Evolutionary conservation across 2,797 vertebrate genomes (phyloP).

Genomic region (Manis pentadactyla): DNA sequence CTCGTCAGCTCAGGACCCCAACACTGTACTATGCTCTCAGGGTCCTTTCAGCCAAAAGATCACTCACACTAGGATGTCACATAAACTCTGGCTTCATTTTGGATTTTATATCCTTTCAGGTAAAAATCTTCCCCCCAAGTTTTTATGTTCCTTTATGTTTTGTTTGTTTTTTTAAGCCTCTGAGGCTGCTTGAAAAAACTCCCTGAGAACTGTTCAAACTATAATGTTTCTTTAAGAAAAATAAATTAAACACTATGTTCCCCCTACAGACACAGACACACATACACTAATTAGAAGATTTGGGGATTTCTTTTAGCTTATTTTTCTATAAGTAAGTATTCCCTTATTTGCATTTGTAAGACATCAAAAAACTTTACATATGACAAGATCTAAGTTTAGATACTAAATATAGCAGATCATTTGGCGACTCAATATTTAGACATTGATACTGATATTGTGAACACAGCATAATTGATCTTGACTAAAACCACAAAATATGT

Average conservation of each 20-base stretch:
- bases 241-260: background rate
- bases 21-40: background rate
- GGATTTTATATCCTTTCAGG: background rate
- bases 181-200: background rate
- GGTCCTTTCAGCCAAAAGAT: background rate
- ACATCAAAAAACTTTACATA: conserved; percentile 63
- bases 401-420: conserved; percentile 26
- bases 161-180: background rate
- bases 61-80: background rate
- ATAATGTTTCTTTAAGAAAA: conserved; percentile 8
- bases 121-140: background rate
- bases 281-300: background rate
- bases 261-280: background rate
- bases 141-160: background rate
- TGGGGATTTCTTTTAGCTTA: background rate
- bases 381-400: conserved; percentile 42
- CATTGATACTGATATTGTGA: conserved; percentile 68
- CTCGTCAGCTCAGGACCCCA: background rate
- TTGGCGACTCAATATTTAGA: conserved; percentile 46
- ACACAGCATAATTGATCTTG: conserved; percentile 64
- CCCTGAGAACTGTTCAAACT: background rate
- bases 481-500: conserved; percentile 72
- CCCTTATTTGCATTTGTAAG: conserved; percentile 55
- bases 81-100: background rate
- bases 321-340: conserved; percentile 18